phyloP scores from a whole-genome alignment of 2,113 vertebrate species.

The Excalfactoria chinensis region DNA sequence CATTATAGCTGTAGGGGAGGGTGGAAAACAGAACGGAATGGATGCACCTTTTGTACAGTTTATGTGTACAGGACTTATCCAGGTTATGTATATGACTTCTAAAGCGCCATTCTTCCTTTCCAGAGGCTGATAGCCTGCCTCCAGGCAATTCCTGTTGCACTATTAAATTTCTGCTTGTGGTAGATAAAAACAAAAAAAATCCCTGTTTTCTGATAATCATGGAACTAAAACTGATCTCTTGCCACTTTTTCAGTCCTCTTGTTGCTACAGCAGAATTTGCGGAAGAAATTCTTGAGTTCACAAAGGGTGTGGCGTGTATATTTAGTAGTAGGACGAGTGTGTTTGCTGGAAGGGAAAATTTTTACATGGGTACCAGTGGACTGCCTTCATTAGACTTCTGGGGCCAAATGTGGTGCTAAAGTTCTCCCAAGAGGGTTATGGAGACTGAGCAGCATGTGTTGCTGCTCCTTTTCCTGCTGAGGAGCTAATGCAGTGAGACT shows the following conservation, averaged over 20 bases:
- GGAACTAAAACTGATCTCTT: background rate
- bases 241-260: background rate
- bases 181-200: background rate
- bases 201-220: no score
- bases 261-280: background rate
- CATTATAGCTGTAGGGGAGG: background rate
- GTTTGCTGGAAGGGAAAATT: no score
- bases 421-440: background rate
- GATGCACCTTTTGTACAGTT: background rate
- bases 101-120: background rate
- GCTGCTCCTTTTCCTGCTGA: background rate
- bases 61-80: background rate
- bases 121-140: background rate
- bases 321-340: background rate
- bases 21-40: background rate
- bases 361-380: background rate
- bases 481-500: background rate
- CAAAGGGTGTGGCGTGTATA: rapidly evolving
- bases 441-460: no score
- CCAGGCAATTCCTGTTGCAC: background rate
- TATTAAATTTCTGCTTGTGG: background rate
- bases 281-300: background rate
- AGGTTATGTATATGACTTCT: background rate
- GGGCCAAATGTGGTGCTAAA: no score
- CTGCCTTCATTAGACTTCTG: background rate